Evolutionary conservation across 2,113 vertebrate species (phyloP), one percentile per base, ranked within the genome.

Genomic region (Ophiodon elongatus): DNA sequence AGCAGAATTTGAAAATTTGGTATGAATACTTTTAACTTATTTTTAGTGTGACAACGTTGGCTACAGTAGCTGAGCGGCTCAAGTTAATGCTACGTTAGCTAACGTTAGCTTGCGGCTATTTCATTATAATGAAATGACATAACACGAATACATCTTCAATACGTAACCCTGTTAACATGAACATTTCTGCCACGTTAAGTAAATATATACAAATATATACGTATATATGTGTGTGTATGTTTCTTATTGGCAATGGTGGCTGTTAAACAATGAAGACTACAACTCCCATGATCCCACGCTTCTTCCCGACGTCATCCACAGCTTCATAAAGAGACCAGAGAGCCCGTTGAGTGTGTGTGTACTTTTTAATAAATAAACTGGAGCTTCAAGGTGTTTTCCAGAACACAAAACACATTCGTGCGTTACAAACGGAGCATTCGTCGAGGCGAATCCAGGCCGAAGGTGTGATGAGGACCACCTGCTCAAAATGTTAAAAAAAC

Each of bases 331-430:
- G 43, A 68, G 21, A 90, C 59, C 54, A 70, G 13, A 70, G 33
- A 29, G 35, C 15, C 14, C 8, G 4, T 17, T 4, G 1, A 69
- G 63, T 80, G 50, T 65, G 50, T 65, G 45, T 74, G 45, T 43
- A 81, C 54, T 79, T 90, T 94, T 91, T 95, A 94, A 93, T 94
- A 92, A 92, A 90, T 92, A 92, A 91, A 84, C 85, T 74, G 81
- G 81, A 92, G 89, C 84, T 75, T 74, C 43, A 84, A 79, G 80
- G 57, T 72, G 50, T 84, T 86, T 85, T 82, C 86, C 93, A 89
- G 80, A 94, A 91, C 73, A 90, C 77, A 86, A 93, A 89, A 90
- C 80, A 93, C 90, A 92, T 94, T 89, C 89, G 89, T 94, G 94
- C 86, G 70, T 85, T 90, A 91, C 76, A 90, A 81, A 91, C 41